phyloP scores from a whole-genome alignment of 2,888 invertebrate genomes.

The Lasiommata megera region DNA sequence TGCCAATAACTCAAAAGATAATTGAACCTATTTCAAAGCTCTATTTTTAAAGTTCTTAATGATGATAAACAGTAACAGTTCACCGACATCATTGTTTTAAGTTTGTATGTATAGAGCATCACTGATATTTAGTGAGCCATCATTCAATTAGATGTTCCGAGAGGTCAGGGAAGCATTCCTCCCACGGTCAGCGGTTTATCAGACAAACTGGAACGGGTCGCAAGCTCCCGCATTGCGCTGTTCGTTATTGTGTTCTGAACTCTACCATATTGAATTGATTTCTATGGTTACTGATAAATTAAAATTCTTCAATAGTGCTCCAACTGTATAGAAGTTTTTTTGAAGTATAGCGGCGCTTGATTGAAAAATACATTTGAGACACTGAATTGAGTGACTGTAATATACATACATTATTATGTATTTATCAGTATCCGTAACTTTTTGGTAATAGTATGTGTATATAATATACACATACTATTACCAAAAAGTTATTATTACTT shows the following conservation, averaged over 20 bases:
- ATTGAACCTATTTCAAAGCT: no score
- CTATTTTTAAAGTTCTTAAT: not conserved
- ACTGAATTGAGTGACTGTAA: no score
- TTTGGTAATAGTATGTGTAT: no score
- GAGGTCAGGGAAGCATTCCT: conserved; percentile 63
- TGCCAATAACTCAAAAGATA: no score
- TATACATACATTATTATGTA: no score
- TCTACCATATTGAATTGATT: conserved; percentile 16
- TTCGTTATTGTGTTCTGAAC: conserved; percentile 23
- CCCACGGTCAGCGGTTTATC: conserved; percentile 51
- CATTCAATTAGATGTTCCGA: conserved; percentile 61
- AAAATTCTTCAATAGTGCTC: not conserved
- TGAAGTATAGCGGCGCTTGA: not conserved
- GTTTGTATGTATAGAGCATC: conserved; percentile 20
- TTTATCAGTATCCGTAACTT: no score
- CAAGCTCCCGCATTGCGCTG: conserved; percentile 32
- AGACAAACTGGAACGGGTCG: conserved; percentile 38
- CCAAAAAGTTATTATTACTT: no score
- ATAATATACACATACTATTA: no score
- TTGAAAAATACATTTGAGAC: no score
- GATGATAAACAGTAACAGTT: conserved; percentile 14
- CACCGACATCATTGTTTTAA: conserved; percentile 19
- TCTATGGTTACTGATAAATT: not conserved
- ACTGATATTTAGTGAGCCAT: conserved; percentile 46
- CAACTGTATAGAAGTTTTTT: not conserved